Conservation (phyloP, 2,113 vertebrate species). For the Dunckerocampus dactyliophorus region DNA sequence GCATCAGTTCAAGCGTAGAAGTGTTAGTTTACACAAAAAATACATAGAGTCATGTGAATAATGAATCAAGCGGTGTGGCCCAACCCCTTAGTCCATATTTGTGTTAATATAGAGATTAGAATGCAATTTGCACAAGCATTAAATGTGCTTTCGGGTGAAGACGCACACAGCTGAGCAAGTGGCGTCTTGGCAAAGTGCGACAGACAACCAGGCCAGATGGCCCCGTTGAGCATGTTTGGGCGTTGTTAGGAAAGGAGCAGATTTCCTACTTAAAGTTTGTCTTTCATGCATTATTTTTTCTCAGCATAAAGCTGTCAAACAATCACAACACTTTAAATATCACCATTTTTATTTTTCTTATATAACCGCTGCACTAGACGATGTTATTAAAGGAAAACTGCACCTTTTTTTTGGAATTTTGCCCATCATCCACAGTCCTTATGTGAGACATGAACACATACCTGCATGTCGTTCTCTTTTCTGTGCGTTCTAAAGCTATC, state of each 20-base stretch:
- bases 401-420: no score
- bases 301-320: constrained; percentile 37
- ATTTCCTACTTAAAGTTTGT: constrained; percentile 49
- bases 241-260: constrained; percentile 39
- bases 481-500: no score
- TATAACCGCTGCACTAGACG: not conserved
- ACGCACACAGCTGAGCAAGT: constrained; percentile 46
- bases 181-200: constrained; percentile 52
- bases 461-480: no score
- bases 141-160: constrained; percentile 35
- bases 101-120: not conserved
- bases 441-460: no score
- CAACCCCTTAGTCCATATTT: not conserved
- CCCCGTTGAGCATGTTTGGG: constrained; percentile 61
- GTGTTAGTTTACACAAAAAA: no score
- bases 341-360: not conserved
- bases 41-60: not conserved
- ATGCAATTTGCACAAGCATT: constrained; percentile 8
- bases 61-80: not conserved
- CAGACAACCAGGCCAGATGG: constrained; percentile 58
- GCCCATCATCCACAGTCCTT: no score
- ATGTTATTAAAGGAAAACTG: not conserved
- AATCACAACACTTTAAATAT: constrained; percentile 10
- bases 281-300: constrained; percentile 23
- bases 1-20: no score